Percentiles rank a stretch among this genome's conserved stretches.
Conservation (phyloP, 1,140 invertebrate species). For the Venturia canescens region DNA sequence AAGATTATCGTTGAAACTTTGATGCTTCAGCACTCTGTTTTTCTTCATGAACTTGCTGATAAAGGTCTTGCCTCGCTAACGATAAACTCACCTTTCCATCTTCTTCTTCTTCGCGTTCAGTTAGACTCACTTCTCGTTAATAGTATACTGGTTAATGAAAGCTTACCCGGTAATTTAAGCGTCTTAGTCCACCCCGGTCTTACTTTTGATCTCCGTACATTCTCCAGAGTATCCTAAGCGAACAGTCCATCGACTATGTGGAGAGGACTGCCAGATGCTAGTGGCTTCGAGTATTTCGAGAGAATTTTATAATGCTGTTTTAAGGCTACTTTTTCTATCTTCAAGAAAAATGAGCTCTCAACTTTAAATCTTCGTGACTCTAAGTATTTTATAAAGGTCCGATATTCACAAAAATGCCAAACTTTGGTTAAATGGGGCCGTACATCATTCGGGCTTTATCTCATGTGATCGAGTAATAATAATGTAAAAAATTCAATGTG, state of each 20-base stretch:
- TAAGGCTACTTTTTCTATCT: not conserved
- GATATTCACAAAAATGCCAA: conserved; percentile 6
- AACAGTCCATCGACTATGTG: conserved; percentile 24
- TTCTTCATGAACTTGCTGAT: not conserved
- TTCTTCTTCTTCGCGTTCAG: not conserved
- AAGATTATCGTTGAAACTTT: not conserved
- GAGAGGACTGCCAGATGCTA: conserved; percentile 31
- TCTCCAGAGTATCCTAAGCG: conserved; percentile 7
- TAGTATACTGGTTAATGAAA: conserved; percentile 37
- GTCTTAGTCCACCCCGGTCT: not conserved
- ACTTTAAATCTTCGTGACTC: not conserved
- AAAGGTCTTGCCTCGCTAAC: not conserved
- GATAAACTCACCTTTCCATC: not conserved
- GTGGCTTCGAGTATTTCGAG: not conserved
- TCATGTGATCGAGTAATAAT: too few relatives aligned
- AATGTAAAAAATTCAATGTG: too few relatives aligned
- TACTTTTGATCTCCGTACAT: conserved; percentile 32
- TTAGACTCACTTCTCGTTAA: conserved; percentile 32
- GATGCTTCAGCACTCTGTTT: not conserved
- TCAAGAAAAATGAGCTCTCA: not conserved
- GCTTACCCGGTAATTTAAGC: not conserved
- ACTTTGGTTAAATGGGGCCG: not conserved
- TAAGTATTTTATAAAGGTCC: conserved; percentile 4
- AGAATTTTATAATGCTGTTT: conserved; percentile 19
- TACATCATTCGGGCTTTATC: too few relatives aligned